Evolutionary conservation across 2,113 vertebrate genomes (phyloP), one percentile per base, ranked within the genome.

Genomic region (Nerophis ophidion): DNA sequence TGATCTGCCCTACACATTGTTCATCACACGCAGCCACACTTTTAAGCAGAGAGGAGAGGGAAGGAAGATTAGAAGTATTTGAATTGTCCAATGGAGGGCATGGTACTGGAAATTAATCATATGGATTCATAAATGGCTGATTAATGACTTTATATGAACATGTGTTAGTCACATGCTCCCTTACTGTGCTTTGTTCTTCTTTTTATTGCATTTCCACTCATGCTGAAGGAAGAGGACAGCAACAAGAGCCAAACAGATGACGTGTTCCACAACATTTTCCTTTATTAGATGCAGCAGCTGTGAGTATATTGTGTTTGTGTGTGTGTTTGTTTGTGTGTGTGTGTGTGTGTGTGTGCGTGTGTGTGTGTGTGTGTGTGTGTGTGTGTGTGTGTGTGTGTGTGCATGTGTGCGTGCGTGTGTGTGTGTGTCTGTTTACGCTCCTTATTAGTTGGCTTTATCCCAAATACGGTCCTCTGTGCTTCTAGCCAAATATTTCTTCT

Each of bases 1-100:
- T 78, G 82, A 84, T 82, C 68, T 66, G 59, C 50, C 45, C 0
- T 3, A 60, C 66, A 56, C 45, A 74, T 80, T 77, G 64, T 82
- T 82, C 75, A 76, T 84, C 82, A 80, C 35, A 48, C 17, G 6
- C 38, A n/a, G 76, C 35, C 64, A 1, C 48, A 62, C 64, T 65
- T 70, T 66, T 60, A 67, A 65, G 60, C 72, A 56, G 50, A 60
- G 14, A 26, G 14, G 61, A 60, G 14, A 26, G 14, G 61, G 62
- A 59, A 65, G 66, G 68, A 50, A 65, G 79, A 19, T 71, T 80
- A 72, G 61, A 68, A 50, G 56, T 70, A 68, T 54, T 57, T 68
- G 65, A 77, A 65, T 62, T 77, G 71, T 77, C 59, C 52, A 55
- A 26, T 9, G 5, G 55, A 66, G 64, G 73, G 71, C 63, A 61